These are phyloP conservation scores for Agriotes lineatus DNA, from an alignment of 2,888 invertebrate genomes.

Conservation along the genomic window DNA sequence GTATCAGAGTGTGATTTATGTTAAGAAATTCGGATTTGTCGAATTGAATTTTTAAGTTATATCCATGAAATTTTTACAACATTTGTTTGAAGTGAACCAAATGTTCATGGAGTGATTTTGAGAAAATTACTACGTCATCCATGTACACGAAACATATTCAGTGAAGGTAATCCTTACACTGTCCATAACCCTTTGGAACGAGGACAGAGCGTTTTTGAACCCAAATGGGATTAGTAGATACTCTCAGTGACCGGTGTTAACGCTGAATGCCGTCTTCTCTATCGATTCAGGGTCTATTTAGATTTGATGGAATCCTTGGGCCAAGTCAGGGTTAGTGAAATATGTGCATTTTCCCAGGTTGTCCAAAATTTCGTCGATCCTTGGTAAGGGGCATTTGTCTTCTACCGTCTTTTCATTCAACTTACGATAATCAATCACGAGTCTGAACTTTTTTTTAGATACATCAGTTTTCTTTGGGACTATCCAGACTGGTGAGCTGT, in stretches of 20 bases:
- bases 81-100: neutral
- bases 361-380: constrained; percentile 10
- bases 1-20: no score
- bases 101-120: neutral
- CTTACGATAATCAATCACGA: neutral
- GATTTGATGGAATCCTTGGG: constrained; percentile 51
- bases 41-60: neutral
- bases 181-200: neutral
- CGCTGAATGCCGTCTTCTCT: constrained; percentile 56
- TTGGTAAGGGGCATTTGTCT: constrained; percentile 3
- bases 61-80: neutral
- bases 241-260: constrained; percentile 54
- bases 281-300: constrained; percentile 46
- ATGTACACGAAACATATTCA: constrained; percentile 29
- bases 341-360: constrained; percentile 9
- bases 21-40: no score
- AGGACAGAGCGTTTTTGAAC: constrained; percentile 23
- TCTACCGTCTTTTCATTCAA: constrained; percentile 15
- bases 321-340: neutral
- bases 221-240: constrained; percentile 57
- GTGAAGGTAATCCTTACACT: neutral
- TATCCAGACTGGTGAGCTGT: constrained; percentile 14
- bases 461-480: constrained; percentile 8
- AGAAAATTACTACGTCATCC: neutral
- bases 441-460: neutral